Conservation (phyloP, 2,888 invertebrate species). For the Leucoptera coffeella region DNA sequence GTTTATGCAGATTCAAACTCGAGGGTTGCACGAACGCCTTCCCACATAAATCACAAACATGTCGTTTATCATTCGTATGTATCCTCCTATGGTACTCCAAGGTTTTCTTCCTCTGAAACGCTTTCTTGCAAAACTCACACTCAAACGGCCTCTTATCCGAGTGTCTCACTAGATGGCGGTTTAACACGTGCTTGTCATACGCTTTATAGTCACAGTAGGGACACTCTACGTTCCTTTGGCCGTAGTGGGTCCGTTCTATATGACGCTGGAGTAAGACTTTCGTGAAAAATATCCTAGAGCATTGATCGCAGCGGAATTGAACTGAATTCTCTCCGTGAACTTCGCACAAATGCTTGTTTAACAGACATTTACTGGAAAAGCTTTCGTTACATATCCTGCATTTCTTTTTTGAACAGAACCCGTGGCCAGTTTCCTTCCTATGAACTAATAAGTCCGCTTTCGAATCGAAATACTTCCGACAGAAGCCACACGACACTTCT, state of each 20-base stretch:
- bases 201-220: constrained; percentile 30
- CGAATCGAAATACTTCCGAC: no score
- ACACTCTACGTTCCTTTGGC: constrained; percentile 21
- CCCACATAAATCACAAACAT: constrained; percentile 44
- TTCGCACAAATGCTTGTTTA: constrained; percentile 22
- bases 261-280: constrained; percentile 21
- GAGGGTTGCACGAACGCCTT: constrained; percentile 52
- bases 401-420: no score
- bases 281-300: constrained; percentile 17
- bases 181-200: constrained; percentile 33
- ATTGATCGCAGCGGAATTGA: constrained; percentile 25
- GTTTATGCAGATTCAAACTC: constrained; percentile 49
- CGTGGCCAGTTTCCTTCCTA: constrained; percentile 2
- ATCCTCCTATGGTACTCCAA: constrained; percentile 47
- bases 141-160: constrained; percentile 48
- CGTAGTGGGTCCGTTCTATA: constrained; percentile 23
- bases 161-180: constrained; percentile 49
- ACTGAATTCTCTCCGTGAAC: constrained; percentile 23
- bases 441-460: no score
- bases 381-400: constrained; percentile 26
- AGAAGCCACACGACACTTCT: no score
- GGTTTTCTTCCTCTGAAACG: constrained; percentile 51
- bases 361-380: constrained; percentile 19
- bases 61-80: constrained; percentile 49
- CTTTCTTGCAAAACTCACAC: constrained; percentile 50